A percentile compares a stretch with the other conserved stretches of the same genome.
These are phyloP conservation scores for Saccostrea glomerata DNA, from an alignment of 1,140 invertebrate genomes.

Conservation along the genomic window DNA sequence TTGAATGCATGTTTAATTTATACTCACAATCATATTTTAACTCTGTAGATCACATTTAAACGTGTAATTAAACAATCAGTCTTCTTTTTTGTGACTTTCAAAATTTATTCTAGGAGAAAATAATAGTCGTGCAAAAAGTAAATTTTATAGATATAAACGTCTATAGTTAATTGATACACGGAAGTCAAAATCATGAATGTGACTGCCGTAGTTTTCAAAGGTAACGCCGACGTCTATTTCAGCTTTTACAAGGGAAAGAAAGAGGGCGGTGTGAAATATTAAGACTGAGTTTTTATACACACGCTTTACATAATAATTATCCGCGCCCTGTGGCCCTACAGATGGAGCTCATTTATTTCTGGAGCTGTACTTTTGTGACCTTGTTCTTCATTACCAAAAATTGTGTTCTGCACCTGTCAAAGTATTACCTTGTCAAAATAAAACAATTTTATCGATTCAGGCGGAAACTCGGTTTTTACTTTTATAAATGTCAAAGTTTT, in stretches of 20 bases:
- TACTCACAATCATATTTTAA: no score
- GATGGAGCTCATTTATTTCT: not conserved
- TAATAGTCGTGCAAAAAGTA: not conserved
- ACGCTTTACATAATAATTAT: not conserved
- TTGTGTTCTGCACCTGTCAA: not conserved
- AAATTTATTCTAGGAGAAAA: no score
- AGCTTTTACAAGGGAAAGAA: not conserved
- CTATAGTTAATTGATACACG: not conserved
- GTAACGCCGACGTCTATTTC: not conserved
- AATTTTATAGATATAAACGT: not conserved
- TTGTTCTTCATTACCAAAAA: not conserved
- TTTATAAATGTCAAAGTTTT: slow-evolving; percentile 13
- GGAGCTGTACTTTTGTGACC: not conserved
- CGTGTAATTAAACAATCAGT: no score
- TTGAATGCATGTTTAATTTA: no score
- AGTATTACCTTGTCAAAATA: not conserved
- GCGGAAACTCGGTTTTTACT: not conserved
- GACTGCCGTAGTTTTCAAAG: not conserved
- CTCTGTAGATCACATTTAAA: no score
- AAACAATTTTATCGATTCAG: not conserved
- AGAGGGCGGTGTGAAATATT: not conserved
- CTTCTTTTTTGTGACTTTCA: no score
- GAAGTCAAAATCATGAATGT: not conserved
- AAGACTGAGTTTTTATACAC: not conserved
- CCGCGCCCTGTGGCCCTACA: not conserved